Base-by-base conservation (phyloP, 2,797 vertebrate genomes). In the Scleropages formosus region DNA sequence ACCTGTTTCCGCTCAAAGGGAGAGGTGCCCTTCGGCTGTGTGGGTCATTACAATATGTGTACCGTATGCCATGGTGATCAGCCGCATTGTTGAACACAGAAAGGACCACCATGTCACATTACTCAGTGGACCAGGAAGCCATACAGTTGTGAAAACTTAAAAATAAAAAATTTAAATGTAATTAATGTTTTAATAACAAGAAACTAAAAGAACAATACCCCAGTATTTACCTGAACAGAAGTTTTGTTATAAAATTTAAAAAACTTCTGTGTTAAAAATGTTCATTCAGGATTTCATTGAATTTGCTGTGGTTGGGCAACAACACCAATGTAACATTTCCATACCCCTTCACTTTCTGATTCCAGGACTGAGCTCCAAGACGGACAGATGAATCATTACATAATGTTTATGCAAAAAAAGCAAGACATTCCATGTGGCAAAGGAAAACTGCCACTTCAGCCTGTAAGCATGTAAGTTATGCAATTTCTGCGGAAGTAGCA, bases 401-500 rank as follows among this genome's bases (percentile, higher is more conserved):
- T 72, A 44, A 16, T 59, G 60, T 61, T 44, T 22, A 44, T n/a
- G 26, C 10, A 27, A 64, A 64, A 11, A 64, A 64, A 31, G 10
- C 53, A 58, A 58, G 10, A 18, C 18, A 9, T 58, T 58, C 13
- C 18, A 58, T 58, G 53, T 13, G 26, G 10, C 22, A 31, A 60
- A 31, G 24, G 31, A 72, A 72, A 27, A 61, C 31, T 65, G 44
- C 68, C 49, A 71, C 60, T 70, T 74, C 71, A 60, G 47, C 66
- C 27, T 65, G 46, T n/a, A n/a, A n/a, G 44, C 79, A 75, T 15
- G 22, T 62, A 46, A 74, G 76, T 79, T 79, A 74, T 39, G 53
- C 46, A 79, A 75, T 71, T 51, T 58, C 8, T 61, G 20, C 18
- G 20, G 20, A 39, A 71, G 24, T 56, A 51, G 69, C 59, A 78